A percentile compares a stretch with the other conserved stretches of the same genome.
phyloP scores from a whole-genome alignment of 2,797 vertebrate genomes.

The Leontocebus nigricollis region DNA sequence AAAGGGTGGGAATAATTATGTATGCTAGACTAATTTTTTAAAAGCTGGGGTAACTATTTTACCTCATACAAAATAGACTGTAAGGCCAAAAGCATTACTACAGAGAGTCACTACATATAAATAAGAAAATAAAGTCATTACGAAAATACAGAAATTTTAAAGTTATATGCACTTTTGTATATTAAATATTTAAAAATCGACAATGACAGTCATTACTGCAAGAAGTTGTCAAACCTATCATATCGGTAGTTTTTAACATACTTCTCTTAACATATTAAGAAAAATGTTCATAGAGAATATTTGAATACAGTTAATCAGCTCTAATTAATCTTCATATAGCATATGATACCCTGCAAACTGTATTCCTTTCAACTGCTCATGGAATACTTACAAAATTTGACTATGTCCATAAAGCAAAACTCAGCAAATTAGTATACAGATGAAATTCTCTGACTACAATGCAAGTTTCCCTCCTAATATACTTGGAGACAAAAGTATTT shows the following conservation, averaged over 20 bases:
- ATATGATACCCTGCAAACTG: not conserved
- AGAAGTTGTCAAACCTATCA: not conserved
- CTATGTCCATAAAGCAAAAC: not conserved
- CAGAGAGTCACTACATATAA: not conserved
- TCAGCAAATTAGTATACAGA: not conserved
- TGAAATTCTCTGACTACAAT: not conserved
- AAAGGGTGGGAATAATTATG: not conserved
- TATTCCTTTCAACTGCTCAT: not conserved
- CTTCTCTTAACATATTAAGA: not conserved
- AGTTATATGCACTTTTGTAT: not conserved
- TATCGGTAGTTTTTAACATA: not conserved
- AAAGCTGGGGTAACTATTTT: not conserved
- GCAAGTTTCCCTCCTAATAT: not conserved
- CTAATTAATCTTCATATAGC: not conserved
- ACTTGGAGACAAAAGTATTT: slow-evolving; percentile 1
- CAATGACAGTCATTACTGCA: not conserved
- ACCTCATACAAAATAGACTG: slow-evolving; percentile 16
- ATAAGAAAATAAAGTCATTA: not conserved
- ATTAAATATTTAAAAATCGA: not conserved
- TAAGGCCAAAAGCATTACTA: not conserved
- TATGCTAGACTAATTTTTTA: not conserved
- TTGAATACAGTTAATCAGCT: not conserved
- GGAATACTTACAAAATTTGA: not conserved
- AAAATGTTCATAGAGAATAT: not conserved
- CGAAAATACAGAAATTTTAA: slow-evolving; percentile 5